phyloP scores from a whole-genome alignment of 2,888 invertebrate genomes.

The Megaustenia siamemsis region DNA sequence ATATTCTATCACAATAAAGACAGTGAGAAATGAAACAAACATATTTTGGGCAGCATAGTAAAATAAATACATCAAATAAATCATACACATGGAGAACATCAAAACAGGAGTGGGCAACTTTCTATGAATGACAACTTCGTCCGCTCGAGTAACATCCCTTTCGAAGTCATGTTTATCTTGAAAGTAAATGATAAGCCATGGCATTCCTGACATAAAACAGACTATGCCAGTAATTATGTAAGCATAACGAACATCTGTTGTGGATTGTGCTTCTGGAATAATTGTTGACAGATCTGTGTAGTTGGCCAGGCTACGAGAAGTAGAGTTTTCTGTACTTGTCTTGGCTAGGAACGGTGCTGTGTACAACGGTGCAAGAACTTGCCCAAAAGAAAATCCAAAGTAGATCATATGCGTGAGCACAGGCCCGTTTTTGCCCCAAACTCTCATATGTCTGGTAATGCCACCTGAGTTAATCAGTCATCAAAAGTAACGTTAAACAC shows the following conservation, averaged over 20 bases:
- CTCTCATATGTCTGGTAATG: slow-evolving; percentile 77
- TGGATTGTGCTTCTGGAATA: not conserved
- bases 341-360: slow-evolving; percentile 79
- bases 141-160: slow-evolving; percentile 23
- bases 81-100: slow-evolving; percentile 69
- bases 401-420: slow-evolving; percentile 81
- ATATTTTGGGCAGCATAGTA: slow-evolving; percentile 79
- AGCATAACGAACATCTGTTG: slow-evolving; percentile 54
- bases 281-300: slow-evolving; percentile 67
- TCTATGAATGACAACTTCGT: not conserved
- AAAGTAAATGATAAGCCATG: slow-evolving; percentile 56
- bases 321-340: slow-evolving; percentile 75
- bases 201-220: slow-evolving; percentile 53
- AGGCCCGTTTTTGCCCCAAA: slow-evolving; percentile 77
- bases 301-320: slow-evolving; percentile 75
- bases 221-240: slow-evolving; percentile 61
- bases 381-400: slow-evolving; percentile 80
- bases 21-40: slow-evolving; percentile 77
- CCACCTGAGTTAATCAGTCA: slow-evolving; percentile 64
- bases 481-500: no score
- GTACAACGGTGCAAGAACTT: slow-evolving; percentile 80
- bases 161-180: slow-evolving; percentile 42
- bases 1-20: slow-evolving; percentile 75
- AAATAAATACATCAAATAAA: slow-evolving; percentile 74
- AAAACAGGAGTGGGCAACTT: slow-evolving; percentile 57